phyloP scores from a whole-genome alignment of 2,113 vertebrate species.

The Catharus minimus region DNA sequence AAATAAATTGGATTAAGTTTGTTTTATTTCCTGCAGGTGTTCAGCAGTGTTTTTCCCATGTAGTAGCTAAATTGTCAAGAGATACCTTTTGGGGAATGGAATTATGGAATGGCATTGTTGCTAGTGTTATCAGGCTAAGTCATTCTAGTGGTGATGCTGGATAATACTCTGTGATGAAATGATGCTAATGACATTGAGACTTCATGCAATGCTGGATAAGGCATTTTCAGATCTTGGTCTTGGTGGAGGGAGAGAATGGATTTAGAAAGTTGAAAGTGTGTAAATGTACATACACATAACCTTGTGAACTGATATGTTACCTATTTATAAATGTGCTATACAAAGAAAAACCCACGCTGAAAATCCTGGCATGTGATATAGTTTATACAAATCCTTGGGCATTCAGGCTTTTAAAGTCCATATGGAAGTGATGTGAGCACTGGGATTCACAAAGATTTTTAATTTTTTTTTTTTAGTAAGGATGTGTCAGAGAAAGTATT shows the following conservation, averaged over 20 bases:
- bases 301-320: not conserved
- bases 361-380: not conserved
- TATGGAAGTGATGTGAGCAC: not conserved
- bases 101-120: constrained; percentile 62
- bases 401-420: not conserved
- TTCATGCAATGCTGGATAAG: constrained; percentile 4
- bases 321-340: not conserved
- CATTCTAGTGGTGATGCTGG: not conserved
- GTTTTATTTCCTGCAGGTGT: constrained; percentile 57
- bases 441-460: not conserved
- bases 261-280: not conserved
- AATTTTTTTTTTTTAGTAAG: not conserved
- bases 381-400: not conserved
- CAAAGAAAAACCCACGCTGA: not conserved
- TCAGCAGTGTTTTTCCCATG: constrained; percentile 58
- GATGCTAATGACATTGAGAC: constrained; percentile 23
- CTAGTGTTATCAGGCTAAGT: constrained; percentile 34
- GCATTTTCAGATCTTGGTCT: not conserved
- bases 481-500: not conserved
- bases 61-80: constrained; percentile 58
- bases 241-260: not conserved
- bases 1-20: constrained; percentile 58
- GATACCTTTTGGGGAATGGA: constrained; percentile 51
- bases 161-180: constrained; percentile 23
- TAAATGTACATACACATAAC: not conserved